These are phyloP conservation scores for Uria aalge DNA, from an alignment of 2,113 vertebrate genomes.

Conservation along the genomic window DNA sequence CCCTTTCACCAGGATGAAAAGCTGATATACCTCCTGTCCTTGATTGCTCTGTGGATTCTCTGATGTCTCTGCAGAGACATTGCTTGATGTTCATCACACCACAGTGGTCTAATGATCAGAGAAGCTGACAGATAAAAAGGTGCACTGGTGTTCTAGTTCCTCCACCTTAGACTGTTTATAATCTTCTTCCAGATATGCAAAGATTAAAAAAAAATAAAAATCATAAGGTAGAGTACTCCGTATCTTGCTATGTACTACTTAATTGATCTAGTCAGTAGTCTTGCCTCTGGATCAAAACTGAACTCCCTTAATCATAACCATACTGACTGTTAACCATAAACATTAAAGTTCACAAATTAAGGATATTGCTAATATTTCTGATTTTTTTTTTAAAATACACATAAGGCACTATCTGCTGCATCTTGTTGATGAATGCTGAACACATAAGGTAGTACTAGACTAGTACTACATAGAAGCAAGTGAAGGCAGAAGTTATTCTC, in stretches of 20 bases:
- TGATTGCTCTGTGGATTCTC: background rate
- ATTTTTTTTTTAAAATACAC: background rate
- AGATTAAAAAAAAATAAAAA: background rate
- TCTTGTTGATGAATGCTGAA: background rate
- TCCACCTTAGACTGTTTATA: background rate
- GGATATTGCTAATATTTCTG: background rate
- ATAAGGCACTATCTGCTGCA: background rate
- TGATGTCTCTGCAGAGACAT: background rate
- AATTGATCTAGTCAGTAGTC: background rate
- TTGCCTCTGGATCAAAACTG: background rate
- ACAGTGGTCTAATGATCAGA: background rate
- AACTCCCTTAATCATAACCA: background rate
- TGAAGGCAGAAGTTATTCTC: background rate
- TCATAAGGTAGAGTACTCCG: background rate
- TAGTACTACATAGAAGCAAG: background rate
- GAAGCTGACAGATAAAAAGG: background rate
- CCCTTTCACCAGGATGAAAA: background rate
- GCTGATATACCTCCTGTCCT: background rate
- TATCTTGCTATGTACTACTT: background rate
- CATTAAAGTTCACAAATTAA: background rate
- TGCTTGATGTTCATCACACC: background rate
- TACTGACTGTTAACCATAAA: background rate
- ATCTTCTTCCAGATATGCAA: background rate
- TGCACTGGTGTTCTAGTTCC: background rate
- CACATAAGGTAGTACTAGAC: background rate